Evolutionary conservation across 1,140 invertebrate genomes (phyloP).

Genomic region (Philopotamus ludificatus): DNA sequence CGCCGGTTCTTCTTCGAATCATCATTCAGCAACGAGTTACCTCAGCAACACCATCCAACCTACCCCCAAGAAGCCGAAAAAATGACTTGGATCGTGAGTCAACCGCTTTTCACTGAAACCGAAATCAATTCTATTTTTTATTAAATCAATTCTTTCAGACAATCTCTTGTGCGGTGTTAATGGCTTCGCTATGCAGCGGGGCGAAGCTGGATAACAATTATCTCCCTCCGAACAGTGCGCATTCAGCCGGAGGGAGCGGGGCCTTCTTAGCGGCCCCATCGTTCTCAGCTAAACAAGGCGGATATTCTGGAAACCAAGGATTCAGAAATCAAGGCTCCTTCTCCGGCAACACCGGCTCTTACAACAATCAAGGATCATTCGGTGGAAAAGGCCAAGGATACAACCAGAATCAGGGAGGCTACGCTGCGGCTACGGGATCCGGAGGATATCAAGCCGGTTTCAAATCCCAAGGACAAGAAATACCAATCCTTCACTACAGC

Average conservation of each 20-base stretch:
- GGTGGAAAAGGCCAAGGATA: not conserved
- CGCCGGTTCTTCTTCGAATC: conserved; percentile 10
- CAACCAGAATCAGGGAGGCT: conserved; percentile 8
- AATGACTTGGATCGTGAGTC: conserved; percentile 6
- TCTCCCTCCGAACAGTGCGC: conserved; percentile 55
- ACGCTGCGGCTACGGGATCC: conserved; percentile 15
- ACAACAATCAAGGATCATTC: not conserved
- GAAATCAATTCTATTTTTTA: not conserved
- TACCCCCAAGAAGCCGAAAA: not conserved
- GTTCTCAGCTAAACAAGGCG: conserved; percentile 13
- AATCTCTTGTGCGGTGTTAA: conserved; percentile 31
- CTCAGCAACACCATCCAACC: not conserved
- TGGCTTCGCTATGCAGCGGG: conserved; percentile 44
- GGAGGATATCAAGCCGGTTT: conserved; percentile 6
- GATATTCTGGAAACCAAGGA: conserved; percentile 1
- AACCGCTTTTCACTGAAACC: not conserved
- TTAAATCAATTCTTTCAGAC: conserved; percentile 16
- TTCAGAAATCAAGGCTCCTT: not conserved
- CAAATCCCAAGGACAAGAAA: conserved; percentile 36
- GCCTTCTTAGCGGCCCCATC: conserved; percentile 35
- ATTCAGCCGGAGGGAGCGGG: conserved; percentile 48
- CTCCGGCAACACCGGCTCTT: not conserved
- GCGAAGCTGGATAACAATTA: conserved; percentile 57
- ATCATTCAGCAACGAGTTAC: conserved; percentile 7
- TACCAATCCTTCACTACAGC: conserved; percentile 41